Conservation (phyloP, 2,797 vertebrate genomes). For the Triplophysa bombifrons region DNA sequence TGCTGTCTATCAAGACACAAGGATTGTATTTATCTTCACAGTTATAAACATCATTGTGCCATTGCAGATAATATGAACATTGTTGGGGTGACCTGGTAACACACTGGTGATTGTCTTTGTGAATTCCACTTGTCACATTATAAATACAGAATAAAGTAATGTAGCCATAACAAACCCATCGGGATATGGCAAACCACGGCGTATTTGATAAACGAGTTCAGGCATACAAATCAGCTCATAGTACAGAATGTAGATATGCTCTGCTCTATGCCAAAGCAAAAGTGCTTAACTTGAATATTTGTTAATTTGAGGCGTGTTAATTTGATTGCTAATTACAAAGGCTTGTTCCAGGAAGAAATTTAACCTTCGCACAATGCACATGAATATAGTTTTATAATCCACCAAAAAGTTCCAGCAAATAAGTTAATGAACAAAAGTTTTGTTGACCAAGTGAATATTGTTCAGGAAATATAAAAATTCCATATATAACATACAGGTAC, state of each 20-base stretch:
- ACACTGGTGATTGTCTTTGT: slow-evolving; percentile 10
- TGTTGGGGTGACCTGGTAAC: slow-evolving; percentile 27
- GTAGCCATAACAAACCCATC: slow-evolving; percentile 2
- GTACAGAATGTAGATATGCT: slow-evolving; percentile 1
- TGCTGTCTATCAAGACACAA: slow-evolving; percentile 24
- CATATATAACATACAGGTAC: neutral
- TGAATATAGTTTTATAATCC: slow-evolving; percentile 3
- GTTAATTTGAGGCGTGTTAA: slow-evolving; percentile 21
- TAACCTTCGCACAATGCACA: slow-evolving; percentile 9
- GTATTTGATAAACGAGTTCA: slow-evolving; percentile 24
- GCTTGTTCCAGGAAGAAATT: neutral
- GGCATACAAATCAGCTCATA: slow-evolving; percentile 13
- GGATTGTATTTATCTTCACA: slow-evolving; percentile 10
- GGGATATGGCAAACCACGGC: slow-evolving; percentile 7
- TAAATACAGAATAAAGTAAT: slow-evolving; percentile 2
- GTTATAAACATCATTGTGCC: slow-evolving; percentile 22
- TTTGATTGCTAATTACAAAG: neutral
- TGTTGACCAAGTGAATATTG: slow-evolving; percentile 5
- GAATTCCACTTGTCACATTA: slow-evolving; percentile 4
- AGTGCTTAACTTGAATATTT: slow-evolving; percentile 33
- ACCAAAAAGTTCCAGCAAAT: neutral
- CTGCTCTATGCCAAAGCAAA: slow-evolving; percentile 24
- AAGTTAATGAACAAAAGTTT: slow-evolving; percentile 2
- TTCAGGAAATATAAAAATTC: neutral
- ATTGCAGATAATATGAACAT: neutral